Evolutionary conservation across 2,113 vertebrate species (phyloP).

Genomic region (Eptatretus burgeri): DNA sequence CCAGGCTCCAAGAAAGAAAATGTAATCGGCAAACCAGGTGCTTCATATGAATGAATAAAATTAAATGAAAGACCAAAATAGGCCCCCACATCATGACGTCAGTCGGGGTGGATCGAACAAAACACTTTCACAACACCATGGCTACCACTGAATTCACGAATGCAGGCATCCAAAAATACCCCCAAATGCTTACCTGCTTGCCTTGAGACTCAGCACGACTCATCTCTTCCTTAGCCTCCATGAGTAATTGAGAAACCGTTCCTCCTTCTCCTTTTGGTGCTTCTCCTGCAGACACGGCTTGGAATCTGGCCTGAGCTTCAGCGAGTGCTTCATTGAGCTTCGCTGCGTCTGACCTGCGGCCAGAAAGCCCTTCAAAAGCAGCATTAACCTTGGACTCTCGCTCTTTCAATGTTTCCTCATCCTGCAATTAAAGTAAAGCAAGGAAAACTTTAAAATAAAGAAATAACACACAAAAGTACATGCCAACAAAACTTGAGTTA

Average conservation of each 20-base stretch:
- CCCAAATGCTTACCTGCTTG: slow-evolving; percentile 34
- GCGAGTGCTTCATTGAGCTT: slow-evolving; percentile 26
- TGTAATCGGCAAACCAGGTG: no score
- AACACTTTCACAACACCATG: not conserved
- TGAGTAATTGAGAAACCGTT: slow-evolving; percentile 56
- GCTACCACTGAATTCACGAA: not conserved
- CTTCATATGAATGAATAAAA: no score
- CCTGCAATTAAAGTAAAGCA: slow-evolving; percentile 18
- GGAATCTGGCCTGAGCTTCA: slow-evolving; percentile 44
- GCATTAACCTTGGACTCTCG: slow-evolving; percentile 52
- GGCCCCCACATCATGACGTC: no score
- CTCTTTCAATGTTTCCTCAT: slow-evolving; percentile 30
- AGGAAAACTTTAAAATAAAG: not conserved
- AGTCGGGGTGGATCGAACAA: no score
- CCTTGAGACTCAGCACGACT: slow-evolving; percentile 59
- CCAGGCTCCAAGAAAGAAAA: no score
- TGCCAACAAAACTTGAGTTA: not conserved
- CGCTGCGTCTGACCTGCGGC: slow-evolving; percentile 25
- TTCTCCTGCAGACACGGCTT: slow-evolving; percentile 47
- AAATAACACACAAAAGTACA: not conserved
- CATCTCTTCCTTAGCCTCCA: slow-evolving; percentile 66
- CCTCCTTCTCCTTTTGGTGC: slow-evolving; percentile 45
- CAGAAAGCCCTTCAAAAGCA: slow-evolving; percentile 18
- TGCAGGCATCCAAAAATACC: not conserved
- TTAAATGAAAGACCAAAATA: no score